Evolutionary conservation across 2,113 vertebrate species (phyloP), one percentile per base, ranked within the genome.

Genomic region (Tricholaema leucomelas): DNA sequence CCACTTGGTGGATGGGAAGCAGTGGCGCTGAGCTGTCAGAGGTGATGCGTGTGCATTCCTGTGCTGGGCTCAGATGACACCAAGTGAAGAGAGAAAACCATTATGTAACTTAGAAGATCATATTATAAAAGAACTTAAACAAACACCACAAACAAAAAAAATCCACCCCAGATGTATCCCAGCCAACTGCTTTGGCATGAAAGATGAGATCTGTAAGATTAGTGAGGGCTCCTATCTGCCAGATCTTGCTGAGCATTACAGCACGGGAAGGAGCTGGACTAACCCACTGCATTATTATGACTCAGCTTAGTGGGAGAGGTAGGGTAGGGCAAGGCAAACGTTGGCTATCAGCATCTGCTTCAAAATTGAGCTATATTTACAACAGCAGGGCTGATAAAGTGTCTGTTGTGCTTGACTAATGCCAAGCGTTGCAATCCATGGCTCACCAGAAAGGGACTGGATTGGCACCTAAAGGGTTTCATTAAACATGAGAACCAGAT

Each of bases 181-280:
- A 74, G 87, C 91, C 84, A 96, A 86, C 35, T 33, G 48, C 72
- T 91, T 89, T 61, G 81, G 78, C 0, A 0, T 94, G 78, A 95
- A 94, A 87, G 78, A 93, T 72, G 78, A 94, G 91, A 88, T 81
- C 33, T 25, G 2, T 38, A 74, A 85, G 90, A 94, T 92, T 87
- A 84, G 65, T 31, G 50, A 85, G 35, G 17, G 40, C 46, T 83
- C 24, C 44, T 94, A 91, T 88, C 92, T 95, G 95, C 90, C 95
- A 96, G 91, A 81, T 95, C 95, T 90, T 88, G 91, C 94, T 92
- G 84, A 94, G 87, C 73, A 50, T 94, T 92, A 91, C 90, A 85
- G 48, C 75, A n/a, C 17, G 79, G 2, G 0, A 13, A 56, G 61
- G 75, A 92, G 79, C 4, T 85, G 87, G 73, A 60, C 88, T 93